Base-by-base conservation (phyloP, 1,140 invertebrate genomes). In the Vanessa tameamea region DNA sequence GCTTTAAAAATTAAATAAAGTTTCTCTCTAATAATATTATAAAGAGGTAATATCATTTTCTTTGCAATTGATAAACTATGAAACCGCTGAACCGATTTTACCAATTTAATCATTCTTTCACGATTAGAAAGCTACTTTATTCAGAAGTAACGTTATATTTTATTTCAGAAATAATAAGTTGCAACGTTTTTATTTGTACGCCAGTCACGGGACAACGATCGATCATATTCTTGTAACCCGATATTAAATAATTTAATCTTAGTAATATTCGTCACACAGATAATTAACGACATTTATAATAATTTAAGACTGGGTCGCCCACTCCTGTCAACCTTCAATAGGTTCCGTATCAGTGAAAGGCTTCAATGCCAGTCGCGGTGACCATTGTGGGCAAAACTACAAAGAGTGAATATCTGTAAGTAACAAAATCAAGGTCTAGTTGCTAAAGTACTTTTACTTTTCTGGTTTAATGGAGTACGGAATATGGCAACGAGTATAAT, bases 271-370 rank as follows among this genome's bases (percentile, higher is more conserved):
- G 9, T 43, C 15, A n/a, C 3, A 20, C 7, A 13, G 16, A 23
- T 11, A 70, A 59, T 31, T 37, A 63, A 26, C 12, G 59, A 16
- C 55, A 53, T 53, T 53, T 71, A 63, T 37, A 51, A 63, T 37
- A 51, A 71, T 64, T 69, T 64, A 37, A 71, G 37, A 37, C 26
- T 37, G 13, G 26, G 31, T 37, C 57, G 73, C 71, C 73, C 76
- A 77, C 72, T 80, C 82, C 81, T 61, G 83, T 74, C 84, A 69
- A 78, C 86, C 86, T 87, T 85, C 84, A 68, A 65, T 73, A 63
- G 64, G 78, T 80, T 78, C 76, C 79, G 77, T 73, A 67, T 59
- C 50, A 64, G 84, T 86, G 86, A 87, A 87, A 87, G 86, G 86
- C 80, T 53, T 79, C 80, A 84, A 83, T 85, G 82, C 78, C 82